Evolutionary conservation across 2,113 vertebrate genomes (phyloP).

Genomic region (Zosterops japonicus): DNA sequence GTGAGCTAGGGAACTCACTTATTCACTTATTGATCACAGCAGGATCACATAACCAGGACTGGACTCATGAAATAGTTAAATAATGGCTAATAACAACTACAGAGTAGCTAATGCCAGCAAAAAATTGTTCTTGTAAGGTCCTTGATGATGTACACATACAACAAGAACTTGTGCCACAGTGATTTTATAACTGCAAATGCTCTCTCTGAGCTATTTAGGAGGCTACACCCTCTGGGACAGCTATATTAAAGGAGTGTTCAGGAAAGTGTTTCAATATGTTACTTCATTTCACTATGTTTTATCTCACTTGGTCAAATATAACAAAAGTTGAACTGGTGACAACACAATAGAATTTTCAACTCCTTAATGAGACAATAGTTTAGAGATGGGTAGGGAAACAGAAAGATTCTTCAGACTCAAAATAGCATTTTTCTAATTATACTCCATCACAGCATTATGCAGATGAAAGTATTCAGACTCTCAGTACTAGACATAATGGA

Average conservation of each 20-base stretch:
- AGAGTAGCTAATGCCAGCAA: neutral
- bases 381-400: neutral
- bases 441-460: conserved; percentile 23
- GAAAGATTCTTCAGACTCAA: conserved; percentile 20
- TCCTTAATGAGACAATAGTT: neutral
- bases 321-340: neutral
- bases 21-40: neutral
- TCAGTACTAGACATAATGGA: conserved; percentile 24
- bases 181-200: neutral
- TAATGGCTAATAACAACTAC: neutral
- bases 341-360: neutral
- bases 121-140: neutral
- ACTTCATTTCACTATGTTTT: neutral
- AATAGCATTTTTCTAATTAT: conserved; percentile 46
- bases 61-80: neutral
- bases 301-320: neutral
- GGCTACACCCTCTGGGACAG: neutral
- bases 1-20: neutral
- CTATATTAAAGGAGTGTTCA: neutral
- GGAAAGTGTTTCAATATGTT: neutral
- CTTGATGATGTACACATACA: neutral
- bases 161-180: neutral
- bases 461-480: conserved; percentile 39
- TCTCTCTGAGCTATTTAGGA: neutral
- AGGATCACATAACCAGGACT: neutral